Conservation (phyloP, 2,113 vertebrate genomes). For the Hypanus sabinus region DNA sequence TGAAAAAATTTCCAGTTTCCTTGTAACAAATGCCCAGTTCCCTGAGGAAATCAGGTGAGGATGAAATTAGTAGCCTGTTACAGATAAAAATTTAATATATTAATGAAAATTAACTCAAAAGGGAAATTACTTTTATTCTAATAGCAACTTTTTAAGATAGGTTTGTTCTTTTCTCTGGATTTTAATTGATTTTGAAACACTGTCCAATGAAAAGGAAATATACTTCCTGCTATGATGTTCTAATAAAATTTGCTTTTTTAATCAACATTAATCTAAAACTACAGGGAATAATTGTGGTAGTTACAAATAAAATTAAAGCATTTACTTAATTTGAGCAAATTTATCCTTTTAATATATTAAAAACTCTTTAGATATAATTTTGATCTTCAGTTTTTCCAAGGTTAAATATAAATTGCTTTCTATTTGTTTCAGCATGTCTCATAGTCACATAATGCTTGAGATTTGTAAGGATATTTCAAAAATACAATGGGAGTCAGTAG, state of each 20-base stretch:
- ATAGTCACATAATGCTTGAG: not conserved
- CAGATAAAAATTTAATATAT: not conserved
- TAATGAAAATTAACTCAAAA: not conserved
- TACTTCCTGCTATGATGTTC: not conserved
- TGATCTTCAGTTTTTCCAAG: not conserved
- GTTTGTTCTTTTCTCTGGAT: not conserved
- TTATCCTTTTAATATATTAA: not conserved
- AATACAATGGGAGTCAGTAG: not conserved
- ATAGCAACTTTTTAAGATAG: not conserved
- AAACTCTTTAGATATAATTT: not conserved
- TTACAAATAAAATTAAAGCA: not conserved
- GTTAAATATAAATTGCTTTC: not conserved
- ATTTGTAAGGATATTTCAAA: not conserved
- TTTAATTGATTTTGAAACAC: not conserved
- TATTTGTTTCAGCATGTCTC: not conserved
- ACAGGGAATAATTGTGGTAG: not conserved
- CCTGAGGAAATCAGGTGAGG: conserved; percentile 81
- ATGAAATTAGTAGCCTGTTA: not conserved
- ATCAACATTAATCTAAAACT: not conserved
- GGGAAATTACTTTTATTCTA: not conserved
- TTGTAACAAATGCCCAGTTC: conserved; percentile 93
- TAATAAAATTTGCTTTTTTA: not conserved
- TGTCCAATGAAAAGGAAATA: not conserved
- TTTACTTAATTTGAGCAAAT: not conserved
- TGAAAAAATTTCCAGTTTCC: conserved; percentile 76